Base-by-base conservation (phyloP, 2,888 invertebrate genomes). In the Calameuta filiformis region DNA sequence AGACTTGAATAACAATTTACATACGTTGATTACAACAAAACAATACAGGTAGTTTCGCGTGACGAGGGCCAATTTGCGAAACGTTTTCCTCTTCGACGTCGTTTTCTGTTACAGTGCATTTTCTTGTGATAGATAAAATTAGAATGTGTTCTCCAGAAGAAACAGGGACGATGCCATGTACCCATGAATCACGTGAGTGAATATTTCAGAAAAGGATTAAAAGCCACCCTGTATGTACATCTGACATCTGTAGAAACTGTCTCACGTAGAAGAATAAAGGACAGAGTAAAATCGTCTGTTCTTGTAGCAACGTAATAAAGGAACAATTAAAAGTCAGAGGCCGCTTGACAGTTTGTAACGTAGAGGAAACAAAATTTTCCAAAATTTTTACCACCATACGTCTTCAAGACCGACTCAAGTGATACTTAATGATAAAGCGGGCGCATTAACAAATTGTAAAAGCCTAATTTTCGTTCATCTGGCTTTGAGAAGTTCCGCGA, bases 401-500 rank as follows among this genome's bases (percentile, higher is more conserved):
- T 23, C 23, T 1, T 56, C 6, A 40, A 15, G 15, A 15, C 40
- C 4, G 15, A 40, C 40, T 40, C 40, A 56, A 4, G 23, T 2
- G 9, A 23, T 23, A 56, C 40, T 23, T 6, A 56, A 56, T 6
- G 4, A 40, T 40, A 40, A 40, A 6, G 0, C 40, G 15, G 4
- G 6, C 40, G 23, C 40, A 56, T 23, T 56, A 1, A 23, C 0
- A 56, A 23, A 56, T 56, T 56, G 0, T 23, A 23, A 23, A 56
- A 56, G 40, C 0, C 23, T 56, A 56, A 56, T 23, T 56, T 23
- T 56, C 9, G 15, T 56, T 56, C 23, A 23, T 9, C 6, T 23
- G 15, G 15, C 40, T 56, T 56, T 56, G 23, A 56, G 23, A 56
- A 56, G 23, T 56, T 79, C 80, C 79, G 80, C 76, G 79, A 56